A percentile compares a stretch with the other conserved stretches of the same genome.
These are phyloP conservation scores for Jordanella pulchra DNA, from an alignment of 2,797 vertebrate species.

Conservation along the genomic window DNA sequence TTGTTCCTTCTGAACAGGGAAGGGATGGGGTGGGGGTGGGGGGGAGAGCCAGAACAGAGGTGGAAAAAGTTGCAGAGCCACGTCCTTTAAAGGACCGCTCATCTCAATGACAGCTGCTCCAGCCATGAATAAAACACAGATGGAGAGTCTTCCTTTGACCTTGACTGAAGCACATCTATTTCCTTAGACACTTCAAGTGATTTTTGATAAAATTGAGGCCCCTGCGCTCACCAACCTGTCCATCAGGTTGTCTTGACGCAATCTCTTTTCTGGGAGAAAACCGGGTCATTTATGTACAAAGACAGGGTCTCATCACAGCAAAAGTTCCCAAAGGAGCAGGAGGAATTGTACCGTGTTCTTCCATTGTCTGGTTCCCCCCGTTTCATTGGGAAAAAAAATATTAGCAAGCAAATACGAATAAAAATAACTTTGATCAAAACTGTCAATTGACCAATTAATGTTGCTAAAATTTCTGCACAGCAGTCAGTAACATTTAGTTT, in stretches of 20 bases:
- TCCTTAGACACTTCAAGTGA: conserved; percentile 47
- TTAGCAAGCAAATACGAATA: conserved; percentile 57
- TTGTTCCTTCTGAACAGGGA: conserved; percentile 52
- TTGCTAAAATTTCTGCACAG: conserved; percentile 26
- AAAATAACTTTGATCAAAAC: conserved; percentile 1
- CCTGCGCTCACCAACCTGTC: conserved; percentile 64
- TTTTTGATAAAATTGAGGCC: conserved; percentile 52
- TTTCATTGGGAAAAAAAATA: conserved; percentile 52
- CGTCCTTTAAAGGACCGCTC: conserved; percentile 35
- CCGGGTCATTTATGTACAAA: conserved; percentile 53
- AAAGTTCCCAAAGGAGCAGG: conserved; percentile 28
- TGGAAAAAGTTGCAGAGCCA: conserved; percentile 29
- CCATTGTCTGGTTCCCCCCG: conserved; percentile 25
- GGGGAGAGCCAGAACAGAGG: conserved; percentile 42
- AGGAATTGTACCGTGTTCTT: conserved; percentile 36
- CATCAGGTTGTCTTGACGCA: conserved; percentile 48
- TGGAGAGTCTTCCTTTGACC: conserved; percentile 48
- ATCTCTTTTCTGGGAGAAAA: conserved; percentile 42
- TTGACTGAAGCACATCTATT: conserved; percentile 53
- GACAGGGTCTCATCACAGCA: conserved; percentile 22
- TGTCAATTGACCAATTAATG: not conserved
- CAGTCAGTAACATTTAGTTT: conserved; percentile 35
- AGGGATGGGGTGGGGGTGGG: conserved; percentile 17
- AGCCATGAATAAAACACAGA: conserved; percentile 54
- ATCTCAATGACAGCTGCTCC: conserved; percentile 50